A percentile compares a stretch with the other conserved stretches of the same genome.
These are phyloP conservation scores for Aphidius ervi DNA, from an alignment of 1,140 invertebrate species.

Conservation along the genomic window DNA sequence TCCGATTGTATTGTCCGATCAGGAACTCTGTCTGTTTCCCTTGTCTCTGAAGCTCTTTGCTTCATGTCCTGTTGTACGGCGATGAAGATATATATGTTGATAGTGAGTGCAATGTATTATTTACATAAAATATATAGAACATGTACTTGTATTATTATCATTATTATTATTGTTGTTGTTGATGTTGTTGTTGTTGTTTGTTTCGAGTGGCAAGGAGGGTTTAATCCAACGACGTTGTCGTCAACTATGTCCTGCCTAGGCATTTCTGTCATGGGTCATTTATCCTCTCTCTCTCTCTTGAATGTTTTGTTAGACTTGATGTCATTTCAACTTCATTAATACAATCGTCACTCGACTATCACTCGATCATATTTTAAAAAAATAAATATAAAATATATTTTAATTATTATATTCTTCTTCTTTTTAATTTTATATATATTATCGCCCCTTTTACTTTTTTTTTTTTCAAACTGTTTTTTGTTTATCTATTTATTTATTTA, in stretches of 20 bases:
- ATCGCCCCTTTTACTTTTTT: too few species aligned
- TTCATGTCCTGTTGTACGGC: background rate
- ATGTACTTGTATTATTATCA: background rate
- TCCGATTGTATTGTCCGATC: conserved; percentile 14
- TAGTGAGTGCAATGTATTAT: too few species aligned
- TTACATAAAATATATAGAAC: too few species aligned
- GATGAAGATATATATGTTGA: background rate
- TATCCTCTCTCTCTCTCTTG: background rate
- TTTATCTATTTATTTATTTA: too few species aligned
- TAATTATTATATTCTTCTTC: too few species aligned
- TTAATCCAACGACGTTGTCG: background rate
- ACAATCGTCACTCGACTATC: too few species aligned
- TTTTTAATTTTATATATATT: too few species aligned
- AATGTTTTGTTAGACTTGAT: too few species aligned
- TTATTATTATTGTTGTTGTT: background rate
- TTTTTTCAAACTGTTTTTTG: too few species aligned
- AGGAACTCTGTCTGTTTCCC: conserved; percentile 6
- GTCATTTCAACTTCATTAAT: too few species aligned
- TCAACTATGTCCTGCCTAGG: conserved; percentile 2
- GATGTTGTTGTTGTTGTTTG: background rate
- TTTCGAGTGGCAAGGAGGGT: background rate
- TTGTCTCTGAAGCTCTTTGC: background rate
- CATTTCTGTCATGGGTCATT: conserved; percentile 6
- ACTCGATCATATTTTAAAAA: too few species aligned
- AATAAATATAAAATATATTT: too few species aligned